Conservation (phyloP, 1,140 invertebrate species). For the Bombus polaris region DNA sequence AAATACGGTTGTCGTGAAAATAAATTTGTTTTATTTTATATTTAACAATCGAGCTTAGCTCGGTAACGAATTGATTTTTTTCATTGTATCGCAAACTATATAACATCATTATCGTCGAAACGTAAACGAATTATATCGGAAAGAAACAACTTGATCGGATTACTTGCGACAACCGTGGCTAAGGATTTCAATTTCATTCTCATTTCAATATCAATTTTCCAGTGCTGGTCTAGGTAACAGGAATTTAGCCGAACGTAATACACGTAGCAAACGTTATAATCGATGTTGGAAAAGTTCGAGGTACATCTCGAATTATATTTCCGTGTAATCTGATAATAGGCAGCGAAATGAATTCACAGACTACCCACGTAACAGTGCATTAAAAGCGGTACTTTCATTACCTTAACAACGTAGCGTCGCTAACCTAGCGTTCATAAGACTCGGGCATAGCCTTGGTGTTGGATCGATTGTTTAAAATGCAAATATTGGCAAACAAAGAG, state of each 20-base stretch:
- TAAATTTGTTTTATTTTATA: neutral
- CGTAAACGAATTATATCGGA: neutral
- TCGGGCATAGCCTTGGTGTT: neutral
- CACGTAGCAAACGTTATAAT: neutral
- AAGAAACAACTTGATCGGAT: neutral
- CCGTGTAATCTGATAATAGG: slow-evolving; percentile 18
- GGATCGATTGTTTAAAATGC: slow-evolving; percentile 28
- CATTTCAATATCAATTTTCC: neutral
- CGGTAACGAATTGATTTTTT: no score
- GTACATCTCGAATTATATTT: neutral
- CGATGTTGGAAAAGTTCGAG: neutral
- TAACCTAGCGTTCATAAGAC: neutral
- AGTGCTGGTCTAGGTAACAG: neutral
- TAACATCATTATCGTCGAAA: neutral
- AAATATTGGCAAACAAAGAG: slow-evolving; percentile 39
- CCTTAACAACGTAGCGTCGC: neutral
- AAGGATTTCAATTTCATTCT: neutral
- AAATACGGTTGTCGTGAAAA: neutral
- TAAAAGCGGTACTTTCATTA: neutral
- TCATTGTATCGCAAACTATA: neutral
- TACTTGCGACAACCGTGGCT: neutral
- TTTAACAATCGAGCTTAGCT: no score
- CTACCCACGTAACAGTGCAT: neutral
- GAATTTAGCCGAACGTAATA: neutral
- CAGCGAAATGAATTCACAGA: neutral